Base-by-base conservation (phyloP, 2,113 vertebrate genomes). In the Channa maculata region DNA sequence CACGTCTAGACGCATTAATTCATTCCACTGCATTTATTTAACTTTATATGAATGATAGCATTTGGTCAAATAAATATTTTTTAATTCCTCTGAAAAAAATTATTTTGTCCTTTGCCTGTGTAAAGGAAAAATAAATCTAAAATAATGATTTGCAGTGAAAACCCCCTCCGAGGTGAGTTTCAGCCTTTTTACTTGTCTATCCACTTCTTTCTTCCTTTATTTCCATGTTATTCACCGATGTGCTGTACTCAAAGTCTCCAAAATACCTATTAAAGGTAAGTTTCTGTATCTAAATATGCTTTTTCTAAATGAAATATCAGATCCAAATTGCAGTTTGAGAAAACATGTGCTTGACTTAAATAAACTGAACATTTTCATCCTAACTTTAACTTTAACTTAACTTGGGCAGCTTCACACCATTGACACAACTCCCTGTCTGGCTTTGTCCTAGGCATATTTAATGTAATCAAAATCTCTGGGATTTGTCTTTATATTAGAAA, bases 251-350 rank as follows among this genome's bases (percentile, higher is more conserved):
- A 93, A 58, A 91, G 93, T 96, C 92, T 91, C 94, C 93, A 86
- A 96, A 94, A 93, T 95, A 93, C 75, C 88, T 95, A 51, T 86
- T 96, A 85, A 93, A 96, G 94, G 94, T 95, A 95, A 96, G 94
- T 24, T 24, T 24, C 24, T 24, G 24, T 24, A 24, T 24, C 24
- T 24, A 24, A 24, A 24, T 24, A 24, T 24, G 24, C 24, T 24
- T 24, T 24, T 37, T 55, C 8, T 36, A 24, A 70, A 86, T 34
- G 41, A 57, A 43, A 75, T 6, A 41, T 37, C 1, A 59, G 12
- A 7, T 68, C 7, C 15, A 15, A 77, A 50, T 24, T 24, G 24
- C 4, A 38, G 36, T 61, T 8, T 60, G 53, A 36, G 39, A 36
- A 5, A 34, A 45, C 5, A 34, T 4, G 49, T 12, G 15, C 8